Evolutionary conservation across 1,140 invertebrate genomes (phyloP).

Genomic region (Colletes gigas): DNA sequence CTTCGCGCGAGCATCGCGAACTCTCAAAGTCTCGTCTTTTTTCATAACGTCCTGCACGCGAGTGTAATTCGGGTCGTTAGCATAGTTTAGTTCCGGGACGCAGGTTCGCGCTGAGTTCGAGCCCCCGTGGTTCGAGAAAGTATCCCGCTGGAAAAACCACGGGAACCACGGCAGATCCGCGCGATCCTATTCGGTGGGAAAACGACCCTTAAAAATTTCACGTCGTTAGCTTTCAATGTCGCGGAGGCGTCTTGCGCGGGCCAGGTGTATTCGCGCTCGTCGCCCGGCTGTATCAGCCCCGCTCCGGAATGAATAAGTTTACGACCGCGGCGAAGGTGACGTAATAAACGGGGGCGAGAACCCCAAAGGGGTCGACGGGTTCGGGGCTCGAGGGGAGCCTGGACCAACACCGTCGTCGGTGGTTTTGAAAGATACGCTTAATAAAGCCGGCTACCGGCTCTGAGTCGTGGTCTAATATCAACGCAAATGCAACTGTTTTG

Average conservation of each 20-base stretch:
- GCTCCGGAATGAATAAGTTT: conserved; percentile 30
- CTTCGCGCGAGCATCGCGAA: no score
- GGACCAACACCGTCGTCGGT: conserved; percentile 24
- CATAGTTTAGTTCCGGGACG: not conserved
- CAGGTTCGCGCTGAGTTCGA: not conserved
- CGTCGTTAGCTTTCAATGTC: conserved; percentile 24
- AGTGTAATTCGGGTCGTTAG: conserved; percentile 7
- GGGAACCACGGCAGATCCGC: not conserved
- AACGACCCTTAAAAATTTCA: conserved; percentile 1
- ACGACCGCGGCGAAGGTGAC: not conserved
- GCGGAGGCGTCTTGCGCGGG: not conserved
- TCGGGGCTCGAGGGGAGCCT: not conserved
- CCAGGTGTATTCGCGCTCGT: conserved; percentile 6
- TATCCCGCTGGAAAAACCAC: not conserved
- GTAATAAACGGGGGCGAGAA: not conserved
- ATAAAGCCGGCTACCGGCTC: conserved; percentile 48
- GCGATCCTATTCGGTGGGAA: not conserved
- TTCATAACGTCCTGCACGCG: not conserved
- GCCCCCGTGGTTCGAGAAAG: not conserved
- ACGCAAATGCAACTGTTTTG: conserved; percentile 72
- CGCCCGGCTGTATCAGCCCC: conserved; percentile 1
- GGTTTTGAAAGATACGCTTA: conserved; percentile 59
- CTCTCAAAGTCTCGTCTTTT: no score
- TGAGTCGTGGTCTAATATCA: conserved; percentile 65
- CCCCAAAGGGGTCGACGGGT: not conserved